Evolutionary conservation across 2,113 vertebrate genomes (phyloP), one percentile per base, ranked within the genome.

Genomic region (Bostrychus sinensis): DNA sequence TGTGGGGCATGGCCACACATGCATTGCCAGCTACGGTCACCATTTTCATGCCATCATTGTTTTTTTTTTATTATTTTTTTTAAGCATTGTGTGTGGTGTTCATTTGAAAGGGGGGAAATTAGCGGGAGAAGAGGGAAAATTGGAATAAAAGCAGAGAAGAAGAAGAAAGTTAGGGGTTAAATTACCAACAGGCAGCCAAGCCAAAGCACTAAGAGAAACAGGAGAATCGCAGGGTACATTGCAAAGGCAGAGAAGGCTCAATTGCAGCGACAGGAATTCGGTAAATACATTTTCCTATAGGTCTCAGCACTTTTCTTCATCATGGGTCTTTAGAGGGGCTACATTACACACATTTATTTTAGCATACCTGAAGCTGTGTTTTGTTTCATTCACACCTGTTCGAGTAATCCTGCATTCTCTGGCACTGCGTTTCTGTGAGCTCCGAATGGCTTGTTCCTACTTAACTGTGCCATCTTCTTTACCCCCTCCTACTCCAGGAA

Each of bases 1-100:
- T 99, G 94, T 99, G 97, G 94, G 97, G 97, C 97, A 99, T 99
- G 94, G 96, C 96, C 93, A 98, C 97, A 97, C 96, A 98, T 93
- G 96, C 95, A 95, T 99, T 99, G 92, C 96, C 95, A 90, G 95
- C 96, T 99, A 95, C 94, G 89, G 81, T 89, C 82, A 86, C 86
- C 91, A 94, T 89, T 77, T 89, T 72, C 80, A 83, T 61, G 64
- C 11, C 56, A 13, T 12, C 14, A 39, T 39, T 71, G 32, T n/a
- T n/a, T n/a, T n/a, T n/a, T n/a, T n/a, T n/a, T n/a, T n/a, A n/a
- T n/a, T n/a, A n/a, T n/a, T n/a, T 62, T 72, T 3, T 19, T 56
- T 60, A 66, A 71, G 66, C 25, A 72, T 65, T 60, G 62, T 75
- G 72, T 81, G 34, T 70, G 64, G 67, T 61, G 56, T 55, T 42